A percentile compares a stretch with the other conserved stretches of the same genome.
phyloP scores from a whole-genome alignment of 2,113 vertebrate genomes.

The Rhabdomys dilectus region DNA sequence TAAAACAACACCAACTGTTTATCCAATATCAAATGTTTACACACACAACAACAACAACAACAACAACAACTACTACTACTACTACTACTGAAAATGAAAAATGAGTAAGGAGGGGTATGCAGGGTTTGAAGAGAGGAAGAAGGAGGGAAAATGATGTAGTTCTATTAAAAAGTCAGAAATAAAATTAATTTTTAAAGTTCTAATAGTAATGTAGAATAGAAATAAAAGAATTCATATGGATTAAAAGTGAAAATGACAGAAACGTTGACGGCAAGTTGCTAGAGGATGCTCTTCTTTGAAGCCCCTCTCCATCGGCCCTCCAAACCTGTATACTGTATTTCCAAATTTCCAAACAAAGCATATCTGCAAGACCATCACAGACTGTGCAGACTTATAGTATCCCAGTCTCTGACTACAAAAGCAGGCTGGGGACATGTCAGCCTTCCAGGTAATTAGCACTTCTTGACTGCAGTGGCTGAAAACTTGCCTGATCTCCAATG shows the following conservation, averaged over 20 bases:
- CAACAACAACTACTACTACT: accelerated
- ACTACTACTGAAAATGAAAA: neutral
- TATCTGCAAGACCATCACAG: neutral
- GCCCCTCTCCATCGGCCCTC: neutral
- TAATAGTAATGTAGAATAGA: neutral
- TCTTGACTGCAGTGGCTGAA: neutral
- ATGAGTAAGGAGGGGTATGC: accelerated
- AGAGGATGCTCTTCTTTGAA: neutral
- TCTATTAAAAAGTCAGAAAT: neutral
- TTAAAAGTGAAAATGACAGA: neutral
- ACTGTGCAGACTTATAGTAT: neutral
- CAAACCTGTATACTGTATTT: neutral
- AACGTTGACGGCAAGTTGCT: neutral
- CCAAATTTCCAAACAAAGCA: neutral
- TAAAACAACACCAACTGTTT: neutral
- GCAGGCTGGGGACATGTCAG: neutral
- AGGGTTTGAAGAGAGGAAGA: neutral
- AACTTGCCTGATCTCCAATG: neutral
- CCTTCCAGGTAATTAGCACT: neutral
- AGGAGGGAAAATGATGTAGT: too few species aligned
- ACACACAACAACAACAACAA: neutral
- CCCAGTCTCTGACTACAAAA: neutral
- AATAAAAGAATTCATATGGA: neutral
- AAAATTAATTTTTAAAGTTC: neutral
- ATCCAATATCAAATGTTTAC: neutral